Base-by-base conservation (phyloP, 2,888 invertebrate species). In the Sesia bembeciformis region DNA sequence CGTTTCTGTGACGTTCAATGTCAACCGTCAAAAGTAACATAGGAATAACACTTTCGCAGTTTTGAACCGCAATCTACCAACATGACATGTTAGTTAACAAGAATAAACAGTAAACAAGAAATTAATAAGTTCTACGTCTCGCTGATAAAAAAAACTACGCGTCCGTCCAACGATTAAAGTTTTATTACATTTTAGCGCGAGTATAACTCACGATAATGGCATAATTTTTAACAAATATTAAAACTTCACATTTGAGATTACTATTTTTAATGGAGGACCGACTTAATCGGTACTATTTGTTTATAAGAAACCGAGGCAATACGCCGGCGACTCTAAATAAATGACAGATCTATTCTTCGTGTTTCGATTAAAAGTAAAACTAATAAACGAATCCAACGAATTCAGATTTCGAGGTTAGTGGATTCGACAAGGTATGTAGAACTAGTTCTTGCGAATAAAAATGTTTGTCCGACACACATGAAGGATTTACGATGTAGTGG, bases 381-480 rank as follows among this genome's bases (percentile, higher is more conserved):
- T 64, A 69, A 66, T 66, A 61, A 67, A 61, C 62, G 57, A 66
- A 66, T 60, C 63, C 62, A 61, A 59, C 66, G 54, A 52, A 63
- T 59, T 66, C 64, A 52, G 41, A 61, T 64, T 77, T 72, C 63
- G 68, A 68, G 83, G 78, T 79, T 73, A 81, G 68, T 72, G 62
- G 72, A 70, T 68, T 73, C 62, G 46, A 46, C 46, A 23, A 23
- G 8, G 46, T 46, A 7, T 64, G 70, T 65, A 59, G 60, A 75
- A 76, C 75, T 72, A 74, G 76, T 70, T 71, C 62, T 59, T 52
- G 56, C 60, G 62, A 69, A 69, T 70, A 72, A 78, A 78, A 76
- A 77, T 74, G 75, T 76, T 77, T 74, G 67, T 67, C 63, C 62
- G 68, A 62, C 74, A 71, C 66, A 66, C 62, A 70, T 70, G 64